phyloP scores from a whole-genome alignment of 2,113 vertebrate species.

The Morone saxatilis region DNA sequence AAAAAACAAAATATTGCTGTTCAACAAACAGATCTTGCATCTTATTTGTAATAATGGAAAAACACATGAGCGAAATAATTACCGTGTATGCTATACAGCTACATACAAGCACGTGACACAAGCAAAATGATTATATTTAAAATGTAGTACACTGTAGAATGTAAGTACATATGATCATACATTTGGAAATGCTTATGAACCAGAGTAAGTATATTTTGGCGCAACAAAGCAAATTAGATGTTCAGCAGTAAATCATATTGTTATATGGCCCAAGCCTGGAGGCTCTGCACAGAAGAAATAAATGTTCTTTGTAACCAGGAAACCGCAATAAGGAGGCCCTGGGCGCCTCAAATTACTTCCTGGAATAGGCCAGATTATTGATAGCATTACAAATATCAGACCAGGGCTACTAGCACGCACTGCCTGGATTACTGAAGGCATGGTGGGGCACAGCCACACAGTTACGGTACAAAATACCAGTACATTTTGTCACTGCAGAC shows the following conservation, averaged over 20 bases:
- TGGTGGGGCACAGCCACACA: not conserved
- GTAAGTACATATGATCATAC: not conserved
- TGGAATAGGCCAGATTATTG: conserved; percentile 58
- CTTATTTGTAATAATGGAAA: not conserved
- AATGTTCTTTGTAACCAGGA: conserved; percentile 70
- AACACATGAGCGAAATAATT: not conserved
- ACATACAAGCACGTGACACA: too few species aligned
- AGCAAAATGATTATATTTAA: not conserved
- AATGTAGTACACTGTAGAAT: not conserved
- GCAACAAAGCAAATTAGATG: not conserved
- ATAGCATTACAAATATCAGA: conserved; percentile 27
- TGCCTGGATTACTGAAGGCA: not conserved
- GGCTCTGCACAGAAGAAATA: conserved; percentile 24
- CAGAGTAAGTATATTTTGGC: not conserved
- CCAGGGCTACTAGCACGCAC: not conserved
- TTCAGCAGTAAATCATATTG: not conserved
- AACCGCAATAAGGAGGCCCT: conserved; percentile 65
- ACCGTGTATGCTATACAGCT: not conserved
- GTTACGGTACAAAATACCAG: not conserved
- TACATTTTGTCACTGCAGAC: not conserved
- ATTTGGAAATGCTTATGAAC: not conserved
- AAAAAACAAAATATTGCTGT: too few species aligned
- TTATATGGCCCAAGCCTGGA: conserved; percentile 18
- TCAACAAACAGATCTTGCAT: not conserved
- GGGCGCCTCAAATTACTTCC: conserved; percentile 82